Evolutionary conservation across 2,797 vertebrate species (phyloP).

Genomic region (Lophotriccus pileatus): DNA sequence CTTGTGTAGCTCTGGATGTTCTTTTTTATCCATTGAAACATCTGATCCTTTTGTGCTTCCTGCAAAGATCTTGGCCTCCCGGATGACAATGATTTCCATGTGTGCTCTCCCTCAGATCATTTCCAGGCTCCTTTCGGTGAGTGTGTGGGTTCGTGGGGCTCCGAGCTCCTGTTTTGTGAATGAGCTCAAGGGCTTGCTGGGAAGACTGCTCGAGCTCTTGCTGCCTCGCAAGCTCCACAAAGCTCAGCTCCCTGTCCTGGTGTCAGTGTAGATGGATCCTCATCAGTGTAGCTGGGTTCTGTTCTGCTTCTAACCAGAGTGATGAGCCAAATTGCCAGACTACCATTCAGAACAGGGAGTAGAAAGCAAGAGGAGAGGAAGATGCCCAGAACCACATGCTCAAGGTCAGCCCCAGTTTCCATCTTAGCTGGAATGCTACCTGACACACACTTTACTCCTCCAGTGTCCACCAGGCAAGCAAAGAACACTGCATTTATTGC

Average conservation of each 20-base stretch:
- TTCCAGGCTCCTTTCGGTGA: slow-evolving; percentile 42
- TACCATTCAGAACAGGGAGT: not conserved
- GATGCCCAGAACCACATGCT: not conserved
- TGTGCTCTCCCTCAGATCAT: slow-evolving; percentile 21
- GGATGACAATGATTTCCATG: slow-evolving; percentile 52
- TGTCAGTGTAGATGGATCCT: not conserved
- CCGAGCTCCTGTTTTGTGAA: not conserved
- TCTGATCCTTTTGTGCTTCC: slow-evolving; percentile 44
- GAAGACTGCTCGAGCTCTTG: not conserved
- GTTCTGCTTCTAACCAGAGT: not conserved
- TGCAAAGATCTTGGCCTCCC: slow-evolving; percentile 36
- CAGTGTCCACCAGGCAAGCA: not conserved
- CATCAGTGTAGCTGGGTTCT: not conserved
- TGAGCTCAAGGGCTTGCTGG: not conserved
- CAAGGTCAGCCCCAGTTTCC: not conserved
- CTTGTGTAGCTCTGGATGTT: not conserved
- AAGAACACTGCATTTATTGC: not conserved
- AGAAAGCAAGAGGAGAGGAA: not conserved
- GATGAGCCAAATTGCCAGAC: not conserved
- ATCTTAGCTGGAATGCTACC: not conserved
- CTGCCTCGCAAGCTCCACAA: not conserved
- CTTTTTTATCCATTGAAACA: slow-evolving; percentile 38
- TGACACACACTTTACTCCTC: not conserved
- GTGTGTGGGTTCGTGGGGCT: not conserved
- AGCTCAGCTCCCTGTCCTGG: not conserved